Conservation (phyloP, 2,797 vertebrate species). For the Rhodeus uyekii region DNA sequence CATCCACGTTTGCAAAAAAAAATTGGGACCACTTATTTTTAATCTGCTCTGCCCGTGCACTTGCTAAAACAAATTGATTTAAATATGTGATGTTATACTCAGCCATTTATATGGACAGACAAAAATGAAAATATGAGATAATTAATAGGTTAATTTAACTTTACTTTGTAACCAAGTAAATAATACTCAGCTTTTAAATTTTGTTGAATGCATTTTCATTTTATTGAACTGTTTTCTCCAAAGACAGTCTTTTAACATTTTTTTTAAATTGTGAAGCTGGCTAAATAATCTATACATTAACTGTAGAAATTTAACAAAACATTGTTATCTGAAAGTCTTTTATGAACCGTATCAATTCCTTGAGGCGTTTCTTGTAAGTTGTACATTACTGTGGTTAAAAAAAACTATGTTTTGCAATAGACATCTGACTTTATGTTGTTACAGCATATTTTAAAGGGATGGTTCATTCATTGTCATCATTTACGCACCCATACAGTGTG, state of each 20-base stretch:
- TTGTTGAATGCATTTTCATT: neutral
- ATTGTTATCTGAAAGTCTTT: no score
- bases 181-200: neutral
- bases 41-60: slow-evolving; percentile 78
- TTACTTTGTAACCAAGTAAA: neutral
- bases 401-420: neutral
- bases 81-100: slow-evolving; percentile 66
- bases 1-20: slow-evolving; percentile 77
- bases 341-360: neutral
- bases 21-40: slow-evolving; percentile 75
- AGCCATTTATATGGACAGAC: neutral
- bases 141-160: neutral
- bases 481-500: neutral
- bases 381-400: neutral
- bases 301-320: neutral
- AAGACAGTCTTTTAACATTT: neutral
- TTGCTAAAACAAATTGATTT: slow-evolving; percentile 76
- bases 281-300: neutral
- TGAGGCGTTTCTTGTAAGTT: neutral
- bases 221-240: neutral
- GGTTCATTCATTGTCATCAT: neutral
- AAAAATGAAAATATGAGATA: neutral
- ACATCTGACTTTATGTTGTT: neutral
- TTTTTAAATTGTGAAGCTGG: no score
- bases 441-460: neutral